Evolutionary conservation across 2,113 vertebrate genomes (phyloP), one percentile per base, ranked within the genome.

Genomic region (Podiceps cristatus): DNA sequence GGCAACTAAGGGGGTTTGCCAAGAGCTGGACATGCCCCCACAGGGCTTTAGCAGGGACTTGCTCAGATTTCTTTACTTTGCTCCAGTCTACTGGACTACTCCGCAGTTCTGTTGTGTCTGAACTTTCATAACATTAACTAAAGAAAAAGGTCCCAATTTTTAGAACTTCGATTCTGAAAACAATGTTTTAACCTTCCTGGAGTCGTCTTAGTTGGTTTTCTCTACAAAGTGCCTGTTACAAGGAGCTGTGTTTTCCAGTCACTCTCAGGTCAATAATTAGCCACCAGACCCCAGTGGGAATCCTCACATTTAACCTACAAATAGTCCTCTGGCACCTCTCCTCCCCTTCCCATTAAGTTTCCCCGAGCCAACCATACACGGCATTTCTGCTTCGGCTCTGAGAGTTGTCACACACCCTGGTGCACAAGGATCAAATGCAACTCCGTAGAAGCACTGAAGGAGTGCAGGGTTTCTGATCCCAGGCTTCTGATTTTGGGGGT

Each of bases 281-380:
- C 23, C 33, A 63, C 8, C 42, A n/a, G 17, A 7, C 11, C 18
- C 16, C 74, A 47, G 17, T 18, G 27, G 64, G 19, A 88, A 77
- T 44, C 7, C 33, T 23, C 22, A 37, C 8, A 19, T 47, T 76
- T 78, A 56, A 58, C 13, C 66, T 25, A 29, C 15, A 47, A 11
- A 31, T 19, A 55, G 3, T 1, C 5, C 13, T 5, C 28, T 20
- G 23, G 19, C 35, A 29, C 11, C 22, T 18, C 5, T 72, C 16
- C 18, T 37, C 2, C 25, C 22, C 5, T 55, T 55, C 23, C 68
- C 33, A 56, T 13, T 13, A 47, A 63, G 4, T 25, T 77, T 59
- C 17, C 6, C 24, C 3, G 1, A 20, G 11, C 19, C 63, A 50
- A 28, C 4, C 22, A 44, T 4, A 85, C 25, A 18, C 0, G 0